Evolutionary conservation across 2,113 vertebrate species (phyloP), one percentile per base, ranked within the genome.

Genomic region (Hippocampus mohnikei): DNA sequence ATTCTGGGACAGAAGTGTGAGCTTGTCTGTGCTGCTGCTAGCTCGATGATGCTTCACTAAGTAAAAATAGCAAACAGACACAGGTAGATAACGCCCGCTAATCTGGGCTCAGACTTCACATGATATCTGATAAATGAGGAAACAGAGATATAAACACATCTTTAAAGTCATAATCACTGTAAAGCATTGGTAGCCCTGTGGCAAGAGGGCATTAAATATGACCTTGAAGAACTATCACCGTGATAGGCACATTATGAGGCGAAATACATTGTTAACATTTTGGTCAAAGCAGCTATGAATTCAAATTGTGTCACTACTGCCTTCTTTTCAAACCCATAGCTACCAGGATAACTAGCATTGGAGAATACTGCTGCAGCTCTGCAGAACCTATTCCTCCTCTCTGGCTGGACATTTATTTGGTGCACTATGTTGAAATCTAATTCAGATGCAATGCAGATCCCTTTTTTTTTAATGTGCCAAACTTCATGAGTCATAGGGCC

Each of bases 151-250:
- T 62, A 66, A 20, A 37, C 15, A 18, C 67, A 67, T 27, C 55
- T 69, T 66, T 55, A 7, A 73, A 65, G 70, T 46, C 21, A 40
- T 50, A 52, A 62, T 88, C 69, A 66, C 72, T 74, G 74, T 70
- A 71, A 42, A 76, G 72, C 46, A 23, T 33, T 61, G 74, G 69
- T 76, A 67, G 67, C 77, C 56, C 58, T 76, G 73, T 71, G 71
- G 44, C 42, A 13, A 65, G 52, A 44, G 23, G 85, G 85, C 86
- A 82, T 89, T 66, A 82, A 77, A 73, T 78, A 75, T 91, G 88
- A 91, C 90, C 90, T 91, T 91, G 88, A 85, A 76, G 83, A 88
- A 79, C 77, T 21, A 81, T 75, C 81, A 81, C 86, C 86, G 82
- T 79, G 84, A 80, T 78, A 68, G 64, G 53, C 73, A 66, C 66